These are phyloP conservation scores for Cyclura pinguis DNA, from an alignment of 2,797 vertebrate species.

Conservation along the genomic window DNA sequence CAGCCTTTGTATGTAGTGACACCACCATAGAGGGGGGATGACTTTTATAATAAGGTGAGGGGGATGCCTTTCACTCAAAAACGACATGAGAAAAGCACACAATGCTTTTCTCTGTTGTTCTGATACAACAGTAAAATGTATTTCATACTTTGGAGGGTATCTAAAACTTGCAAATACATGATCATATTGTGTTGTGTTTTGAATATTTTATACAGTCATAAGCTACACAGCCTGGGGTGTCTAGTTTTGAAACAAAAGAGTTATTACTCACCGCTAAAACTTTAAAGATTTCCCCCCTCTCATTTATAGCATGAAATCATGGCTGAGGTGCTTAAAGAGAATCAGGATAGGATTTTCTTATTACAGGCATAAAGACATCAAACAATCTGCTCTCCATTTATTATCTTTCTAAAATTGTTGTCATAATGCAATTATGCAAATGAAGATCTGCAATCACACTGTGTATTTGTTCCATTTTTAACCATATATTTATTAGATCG, in stretches of 20 bases:
- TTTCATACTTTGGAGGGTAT: slow-evolving; percentile 48
- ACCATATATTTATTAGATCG: slow-evolving; percentile 67
- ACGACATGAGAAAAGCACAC: not conserved
- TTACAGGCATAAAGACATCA: slow-evolving; percentile 49
- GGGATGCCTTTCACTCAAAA: not conserved
- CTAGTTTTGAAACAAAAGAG: slow-evolving; percentile 52
- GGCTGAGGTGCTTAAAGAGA: slow-evolving; percentile 53
- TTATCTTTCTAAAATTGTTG: slow-evolving; percentile 65
- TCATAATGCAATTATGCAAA: slow-evolving; percentile 74
- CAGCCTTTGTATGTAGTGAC: too few species aligned
- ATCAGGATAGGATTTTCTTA: slow-evolving; percentile 49
- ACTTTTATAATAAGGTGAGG: too few species aligned
- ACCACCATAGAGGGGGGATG: too few species aligned
- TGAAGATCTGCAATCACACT: slow-evolving; percentile 60
- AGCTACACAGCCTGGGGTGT: not conserved
- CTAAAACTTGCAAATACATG: slow-evolving; percentile 48
- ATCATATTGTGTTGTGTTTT: slow-evolving; percentile 49
- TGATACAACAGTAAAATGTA: slow-evolving; percentile 24
- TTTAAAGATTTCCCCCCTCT: slow-evolving; percentile 30
- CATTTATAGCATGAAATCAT: slow-evolving; percentile 54
- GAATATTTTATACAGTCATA: slow-evolving; percentile 49
- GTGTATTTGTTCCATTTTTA: slow-evolving; percentile 72
- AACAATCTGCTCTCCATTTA: slow-evolving; percentile 61
- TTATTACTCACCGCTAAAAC: slow-evolving; percentile 44
- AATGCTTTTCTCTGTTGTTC: not conserved